Base-by-base conservation (phyloP, 64 coral and sea anemone genomes). In the Cladopsammia gracilis region DNA sequence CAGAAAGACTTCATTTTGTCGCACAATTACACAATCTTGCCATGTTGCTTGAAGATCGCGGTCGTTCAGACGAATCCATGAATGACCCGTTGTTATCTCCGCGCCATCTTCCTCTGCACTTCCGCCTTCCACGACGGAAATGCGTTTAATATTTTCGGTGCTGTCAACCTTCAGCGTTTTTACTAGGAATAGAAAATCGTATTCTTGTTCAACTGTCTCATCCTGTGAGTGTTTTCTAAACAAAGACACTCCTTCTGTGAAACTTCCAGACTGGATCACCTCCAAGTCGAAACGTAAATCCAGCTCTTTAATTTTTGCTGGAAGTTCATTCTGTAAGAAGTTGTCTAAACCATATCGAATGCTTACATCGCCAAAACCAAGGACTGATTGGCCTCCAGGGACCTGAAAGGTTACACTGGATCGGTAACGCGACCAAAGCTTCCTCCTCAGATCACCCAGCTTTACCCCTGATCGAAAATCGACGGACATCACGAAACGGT, bases 391-490 rank as follows among this genome's bases (percentile, higher is more conserved):
- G 10, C 67, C 67, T 70, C 67, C 25, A 70, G 67, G 67, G 23
- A 70, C 67, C 12, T 70, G 67, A 34, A 70, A 70, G 23, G 24
- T 70, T 70, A 70, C 7, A n/a, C 4, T 70, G 67, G 67, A 70
- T 70, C 67, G 67, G 67, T 70, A 70, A 70, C 67, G 67, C 67
- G 67, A 70, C 67, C 67, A 70, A 70, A 70, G 67, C 67, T 70
- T 70, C 23, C 67, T 24, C 23, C 67, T 70, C 67, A 70, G 67
- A 70, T 70, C 67, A 70, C 23, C 23, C 67, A 70, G 67, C 67
- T 43, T 70, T 11, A 70, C 67, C 5, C 67, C 67, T 7, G 67
- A 70, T 70, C 67, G 24, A 70, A 70, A 70, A 70, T 70, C 67
- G n/a, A 25, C 24, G 67, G 67, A 70, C 67, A 70, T 70, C 22